Evolutionary conservation across 2,888 invertebrate genomes (phyloP), one percentile per base, ranked within the genome.

Genomic region (Dicroscelio sp.): DNA sequence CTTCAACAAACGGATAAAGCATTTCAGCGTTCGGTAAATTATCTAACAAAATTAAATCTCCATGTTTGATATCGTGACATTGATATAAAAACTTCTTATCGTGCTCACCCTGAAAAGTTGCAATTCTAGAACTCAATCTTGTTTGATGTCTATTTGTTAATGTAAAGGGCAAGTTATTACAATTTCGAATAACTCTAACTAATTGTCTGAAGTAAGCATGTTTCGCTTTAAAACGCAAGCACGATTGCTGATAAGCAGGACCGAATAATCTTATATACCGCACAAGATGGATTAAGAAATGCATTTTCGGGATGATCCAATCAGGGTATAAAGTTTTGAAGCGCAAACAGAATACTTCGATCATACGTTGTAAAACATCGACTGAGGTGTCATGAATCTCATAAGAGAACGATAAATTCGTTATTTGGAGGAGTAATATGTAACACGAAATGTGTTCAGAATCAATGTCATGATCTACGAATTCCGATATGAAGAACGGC

Each of bases 221-320:
- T 48, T 48, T 48, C 14, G 17, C 67, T 23, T 67, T 38, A 38
- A 67, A 67, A 17, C 38, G 35, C 3, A 91, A 88, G 60, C 91
- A 93, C 87, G 86, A 91, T 48, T 92, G 91, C 27, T 92, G 88
- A 38, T 89, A 35, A 35, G 23, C 12, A 17, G 67, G 67, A 38
- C 67, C 35, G 23, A 67, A 67, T 17, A 67, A 3, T 67, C 25
- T 30, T 14, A 67, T 67, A 12, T 67, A 25, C 38, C 31, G 23
- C 5, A 38, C 38, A 23, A 67, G 3, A 67, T 67, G 67, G 10
- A 67, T 23, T 17, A 67, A 1, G 25, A 67, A 67, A 23, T 67
- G 67, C 35, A 67, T 38, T 38, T 67, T 38, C 27, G 60, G 76
- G 3, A 60, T 27, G 2, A 78, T 58, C 6, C 25, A 6, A 38